Evolutionary conservation across 1,140 invertebrate genomes (phyloP).

Genomic region (Drosophila elegans): DNA sequence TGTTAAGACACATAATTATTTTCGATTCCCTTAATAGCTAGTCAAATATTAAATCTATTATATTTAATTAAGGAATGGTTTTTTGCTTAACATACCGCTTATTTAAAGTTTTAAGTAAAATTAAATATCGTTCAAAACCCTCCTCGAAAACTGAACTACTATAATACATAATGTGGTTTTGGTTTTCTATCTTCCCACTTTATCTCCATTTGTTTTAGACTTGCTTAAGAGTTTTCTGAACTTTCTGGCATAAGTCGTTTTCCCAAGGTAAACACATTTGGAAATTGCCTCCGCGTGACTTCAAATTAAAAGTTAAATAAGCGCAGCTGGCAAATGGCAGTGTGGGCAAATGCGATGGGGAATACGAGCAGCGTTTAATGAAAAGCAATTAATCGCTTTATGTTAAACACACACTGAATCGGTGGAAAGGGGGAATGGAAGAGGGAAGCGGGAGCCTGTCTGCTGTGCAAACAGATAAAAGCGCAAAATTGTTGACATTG

Average conservation of each 20-base stretch:
- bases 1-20: too few species aligned
- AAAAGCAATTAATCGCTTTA: slow-evolving; percentile 83
- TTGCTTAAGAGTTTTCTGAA: not conserved
- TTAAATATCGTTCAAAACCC: too few species aligned
- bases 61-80: too few species aligned
- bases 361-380: slow-evolving; percentile 56
- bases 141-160: too few species aligned
- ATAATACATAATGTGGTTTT: not conserved
- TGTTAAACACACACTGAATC: slow-evolving; percentile 64
- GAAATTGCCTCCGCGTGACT: slow-evolving; percentile 41
- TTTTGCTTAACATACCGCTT: too few species aligned
- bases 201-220: not conserved
- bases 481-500: slow-evolving; percentile 76
- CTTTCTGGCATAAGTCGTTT: slow-evolving; percentile 22
- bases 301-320: slow-evolving; percentile 77
- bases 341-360: not conserved
- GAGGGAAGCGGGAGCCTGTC: slow-evolving; percentile 7
- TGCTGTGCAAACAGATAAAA: slow-evolving; percentile 79
- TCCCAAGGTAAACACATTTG: slow-evolving; percentile 50
- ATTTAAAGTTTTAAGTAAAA: too few species aligned
- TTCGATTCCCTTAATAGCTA: too few species aligned
- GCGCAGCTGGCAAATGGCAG: slow-evolving; percentile 32
- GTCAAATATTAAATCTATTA: too few species aligned
- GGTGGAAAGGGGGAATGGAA: not conserved
- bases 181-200: not conserved